A percentile compares a stretch with the other conserved stretches of the same genome.
Evolutionary conservation across 2,113 vertebrate genomes (phyloP).

Genomic region (Mastomys natalensis): DNA sequence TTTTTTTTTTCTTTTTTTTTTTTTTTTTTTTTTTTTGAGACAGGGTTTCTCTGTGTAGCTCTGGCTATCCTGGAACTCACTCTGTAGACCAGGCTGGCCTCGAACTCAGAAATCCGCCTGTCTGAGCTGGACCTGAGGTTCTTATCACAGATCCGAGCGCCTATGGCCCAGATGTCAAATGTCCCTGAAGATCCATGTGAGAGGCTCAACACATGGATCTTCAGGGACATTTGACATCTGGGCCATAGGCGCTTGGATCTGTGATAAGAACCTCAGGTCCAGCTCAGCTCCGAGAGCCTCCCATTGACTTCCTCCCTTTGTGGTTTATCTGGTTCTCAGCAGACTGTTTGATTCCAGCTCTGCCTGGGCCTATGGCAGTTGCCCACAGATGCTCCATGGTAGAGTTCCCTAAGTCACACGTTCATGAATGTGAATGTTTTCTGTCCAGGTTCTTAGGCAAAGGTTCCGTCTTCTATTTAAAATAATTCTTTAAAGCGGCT

Average conservation of each 20-base stretch:
- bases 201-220: background rate
- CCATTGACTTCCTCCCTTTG: background rate
- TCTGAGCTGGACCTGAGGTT: too few relatives aligned
- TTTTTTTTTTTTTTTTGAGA: too few relatives aligned
- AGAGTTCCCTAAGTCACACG: background rate
- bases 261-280: fast-evolving
- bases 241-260: fast-evolving
- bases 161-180: too few relatives aligned
- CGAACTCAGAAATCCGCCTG: too few relatives aligned
- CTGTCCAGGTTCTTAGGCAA: background rate
- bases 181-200: too few relatives aligned
- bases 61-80: too few relatives aligned
- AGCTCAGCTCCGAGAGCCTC: background rate
- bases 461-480: background rate
- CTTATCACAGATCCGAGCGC: too few relatives aligned
- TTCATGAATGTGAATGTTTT: background rate
- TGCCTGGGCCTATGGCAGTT: background rate
- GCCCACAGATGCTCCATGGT: background rate
- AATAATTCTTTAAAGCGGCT: background rate
- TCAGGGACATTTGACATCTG: background rate
- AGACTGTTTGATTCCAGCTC: background rate
- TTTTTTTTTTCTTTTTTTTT: too few relatives aligned
- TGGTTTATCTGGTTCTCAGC: background rate
- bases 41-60: too few relatives aligned
- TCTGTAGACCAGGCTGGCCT: too few relatives aligned